Evolutionary conservation across 2,797 vertebrate species (phyloP), one percentile per base, ranked within the genome.

Genomic region (Anableps anableps): DNA sequence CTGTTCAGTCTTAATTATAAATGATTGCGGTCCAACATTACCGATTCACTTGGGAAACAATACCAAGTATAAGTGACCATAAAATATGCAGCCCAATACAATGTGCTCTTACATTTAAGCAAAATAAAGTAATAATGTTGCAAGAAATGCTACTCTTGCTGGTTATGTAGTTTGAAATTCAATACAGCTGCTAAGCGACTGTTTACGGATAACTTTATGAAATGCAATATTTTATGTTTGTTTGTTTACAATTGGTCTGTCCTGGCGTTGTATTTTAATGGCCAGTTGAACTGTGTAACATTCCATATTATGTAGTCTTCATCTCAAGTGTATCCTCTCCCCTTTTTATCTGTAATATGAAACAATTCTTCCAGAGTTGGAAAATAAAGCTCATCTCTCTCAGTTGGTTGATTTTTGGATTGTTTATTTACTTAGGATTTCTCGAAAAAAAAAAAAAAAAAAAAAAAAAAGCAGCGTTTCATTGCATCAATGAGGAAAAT

Each of bases 351-450:
- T 91, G 87, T 92, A 88, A 87, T 85, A 79, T 45, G 77, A 76
- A 80, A 89, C 74, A 78, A 77, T 89, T 91, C 83, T 92, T 90
- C 87, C 85, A 86, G 84, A 90, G 88, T 88, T 80, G 79, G 83
- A 90, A 95, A 95, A 95, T 62, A 93, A 95, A 95, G 86, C 75
- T 85, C 58, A 79, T 77, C 80, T 90, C 86, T 92, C 87, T 86
- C 84, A 72, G 79, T 90, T 88, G 80, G 36, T 80, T 72, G 58
- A 62, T 74, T 84, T 80, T 83, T 36, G 75, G 34, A 74, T 70
- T 31, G 26, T 91, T 92, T 89, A 84, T 91, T 93, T 34, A 14
- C n/a, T 60, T 19, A 14, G 45, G 68, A 78, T 9, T 62, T 48
- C 70, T 77, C 38, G 3, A 17, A 60, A 60, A 58, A 45, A 45